Base-by-base conservation (phyloP, 1,140 invertebrate genomes). In the Plutomurus gul region DNA sequence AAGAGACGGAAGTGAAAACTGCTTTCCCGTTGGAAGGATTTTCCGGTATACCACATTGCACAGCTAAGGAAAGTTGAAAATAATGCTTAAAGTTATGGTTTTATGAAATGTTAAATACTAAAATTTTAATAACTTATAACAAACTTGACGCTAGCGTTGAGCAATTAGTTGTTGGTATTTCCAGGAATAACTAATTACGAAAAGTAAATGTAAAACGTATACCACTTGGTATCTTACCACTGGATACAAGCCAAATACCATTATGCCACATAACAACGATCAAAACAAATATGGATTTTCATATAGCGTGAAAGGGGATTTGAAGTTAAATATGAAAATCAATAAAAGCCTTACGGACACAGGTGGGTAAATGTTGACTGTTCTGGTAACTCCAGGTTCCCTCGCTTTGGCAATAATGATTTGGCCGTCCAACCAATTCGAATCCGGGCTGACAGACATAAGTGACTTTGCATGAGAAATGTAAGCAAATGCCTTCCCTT, bases 371-470 rank as follows among this genome's bases (percentile, higher is more conserved):
- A 85, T 96, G 94, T 85, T 93, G 92, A 0, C 96, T 96, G 10
- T 91, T n/a, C n/a, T n/a, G n/a, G n/a, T n/a, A n/a, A 91, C 97
- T n/a, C n/a, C 96, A 84, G 89, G 91, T 84, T 3, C 94, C 95
- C 85, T 96, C 94, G 4, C 93, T 92, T 85, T 94, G 91, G 85
- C 96, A 97, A 85, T 92, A 90, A 47, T 94, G 89, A 84, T 95
- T 93, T 0, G 91, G 88, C 78, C 92, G 91, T 25, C 96, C 96
- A 7, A 95, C 91, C 60, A 98, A 87, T 86, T 98, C 95, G 87
- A 95, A 98, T 0, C 95, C 96, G 65, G 95, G 93, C 16, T 94
- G 92, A 85, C 97, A 99, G 76, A 95, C 92, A 84, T 98, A 98
- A 13, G 92, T 93, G 1, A 98, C 94, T 6, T 92, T 90, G 85